Evolutionary conservation across 2,113 vertebrate genomes (phyloP).

Genomic region (Callopanchax toddi): DNA sequence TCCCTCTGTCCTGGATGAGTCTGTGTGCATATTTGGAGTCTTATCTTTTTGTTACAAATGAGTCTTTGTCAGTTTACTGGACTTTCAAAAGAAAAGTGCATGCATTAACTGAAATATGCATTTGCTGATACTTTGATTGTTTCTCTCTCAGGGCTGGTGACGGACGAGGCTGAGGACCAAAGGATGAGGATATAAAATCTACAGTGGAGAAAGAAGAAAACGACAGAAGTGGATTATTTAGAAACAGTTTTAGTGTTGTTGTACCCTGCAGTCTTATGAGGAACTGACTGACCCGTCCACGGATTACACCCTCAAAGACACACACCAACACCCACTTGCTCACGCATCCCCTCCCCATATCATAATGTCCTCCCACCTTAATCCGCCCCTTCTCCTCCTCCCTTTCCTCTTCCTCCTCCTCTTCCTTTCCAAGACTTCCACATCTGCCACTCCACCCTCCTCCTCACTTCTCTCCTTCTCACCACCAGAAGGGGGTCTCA

Average conservation of each 20-base stretch:
- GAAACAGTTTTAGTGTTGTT: conserved; percentile 26
- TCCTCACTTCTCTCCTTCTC: conserved; percentile 78
- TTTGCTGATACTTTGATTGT: conserved; percentile 44
- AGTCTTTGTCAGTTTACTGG: conserved; percentile 34
- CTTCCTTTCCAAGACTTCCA: conserved; percentile 41
- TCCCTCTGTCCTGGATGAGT: conserved; percentile 27
- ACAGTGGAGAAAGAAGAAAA: conserved; percentile 35
- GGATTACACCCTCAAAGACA: conserved; percentile 45
- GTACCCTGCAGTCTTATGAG: conserved; percentile 19
- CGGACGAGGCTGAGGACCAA: conserved; percentile 48
- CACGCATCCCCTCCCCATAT: conserved; percentile 36
- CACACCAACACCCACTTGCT: conserved; percentile 25
- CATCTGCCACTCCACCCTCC: conserved; percentile 30
- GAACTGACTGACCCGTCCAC: conserved; percentile 36
- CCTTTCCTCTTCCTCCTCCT: conserved; percentile 53
- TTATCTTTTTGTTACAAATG: conserved; percentile 39
- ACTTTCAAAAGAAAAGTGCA: conserved; percentile 16
- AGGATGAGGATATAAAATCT: conserved; percentile 75
- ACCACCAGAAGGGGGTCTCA: conserved; percentile 89
- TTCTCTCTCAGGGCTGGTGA: conserved; percentile 66
- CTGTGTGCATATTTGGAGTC: conserved; percentile 42
- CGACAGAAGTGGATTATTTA: conserved; percentile 34
- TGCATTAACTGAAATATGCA: conserved; percentile 27
- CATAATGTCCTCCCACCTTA: conserved; percentile 73
- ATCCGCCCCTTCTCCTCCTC: conserved; percentile 69